phyloP scores from a whole-genome alignment of 2,888 invertebrate species.

The Zygogramma bicolorata region DNA sequence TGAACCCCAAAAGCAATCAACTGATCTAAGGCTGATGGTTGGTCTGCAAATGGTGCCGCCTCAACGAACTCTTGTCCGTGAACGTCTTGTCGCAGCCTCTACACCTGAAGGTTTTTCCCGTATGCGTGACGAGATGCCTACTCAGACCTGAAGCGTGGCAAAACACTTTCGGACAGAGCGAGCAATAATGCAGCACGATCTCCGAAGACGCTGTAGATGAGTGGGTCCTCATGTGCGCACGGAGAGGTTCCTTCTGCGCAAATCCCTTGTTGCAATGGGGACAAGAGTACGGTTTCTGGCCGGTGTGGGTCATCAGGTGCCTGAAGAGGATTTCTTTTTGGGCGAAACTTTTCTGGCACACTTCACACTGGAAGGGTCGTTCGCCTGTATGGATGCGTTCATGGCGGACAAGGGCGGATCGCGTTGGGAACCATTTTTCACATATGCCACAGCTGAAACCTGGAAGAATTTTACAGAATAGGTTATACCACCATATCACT shows the following conservation, averaged over 20 bases:
- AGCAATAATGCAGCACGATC: slow-evolving; percentile 76
- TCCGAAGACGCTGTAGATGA: slow-evolving; percentile 70
- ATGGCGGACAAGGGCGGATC: slow-evolving; percentile 77
- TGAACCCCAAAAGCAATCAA: background rate
- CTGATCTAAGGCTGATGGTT: slow-evolving; percentile 55
- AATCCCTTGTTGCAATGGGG: slow-evolving; percentile 75
- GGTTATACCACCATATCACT: too few species aligned
- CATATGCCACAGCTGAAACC: slow-evolving; percentile 73
- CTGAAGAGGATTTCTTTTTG: slow-evolving; percentile 77
- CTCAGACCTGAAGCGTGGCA: slow-evolving; percentile 76
- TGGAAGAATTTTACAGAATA: too few species aligned
- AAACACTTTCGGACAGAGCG: slow-evolving; percentile 75
- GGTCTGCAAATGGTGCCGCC: slow-evolving; percentile 71
- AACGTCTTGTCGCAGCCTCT: slow-evolving; percentile 76
- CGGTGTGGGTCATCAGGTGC: slow-evolving; percentile 73
- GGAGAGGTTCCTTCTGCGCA: slow-evolving; percentile 78
- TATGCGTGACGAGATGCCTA: slow-evolving; percentile 76
- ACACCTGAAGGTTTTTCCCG: slow-evolving; percentile 75
- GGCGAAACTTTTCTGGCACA: slow-evolving; percentile 76
- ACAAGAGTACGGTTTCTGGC: slow-evolving; percentile 77
- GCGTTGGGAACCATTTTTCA: slow-evolving; percentile 76
- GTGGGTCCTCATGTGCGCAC: slow-evolving; percentile 74
- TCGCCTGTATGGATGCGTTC: slow-evolving; percentile 77
- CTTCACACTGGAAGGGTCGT: slow-evolving; percentile 69
- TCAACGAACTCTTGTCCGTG: slow-evolving; percentile 79